Evolutionary conservation across 2,113 vertebrate species (phyloP).

Genomic region (Panthera leo): DNA sequence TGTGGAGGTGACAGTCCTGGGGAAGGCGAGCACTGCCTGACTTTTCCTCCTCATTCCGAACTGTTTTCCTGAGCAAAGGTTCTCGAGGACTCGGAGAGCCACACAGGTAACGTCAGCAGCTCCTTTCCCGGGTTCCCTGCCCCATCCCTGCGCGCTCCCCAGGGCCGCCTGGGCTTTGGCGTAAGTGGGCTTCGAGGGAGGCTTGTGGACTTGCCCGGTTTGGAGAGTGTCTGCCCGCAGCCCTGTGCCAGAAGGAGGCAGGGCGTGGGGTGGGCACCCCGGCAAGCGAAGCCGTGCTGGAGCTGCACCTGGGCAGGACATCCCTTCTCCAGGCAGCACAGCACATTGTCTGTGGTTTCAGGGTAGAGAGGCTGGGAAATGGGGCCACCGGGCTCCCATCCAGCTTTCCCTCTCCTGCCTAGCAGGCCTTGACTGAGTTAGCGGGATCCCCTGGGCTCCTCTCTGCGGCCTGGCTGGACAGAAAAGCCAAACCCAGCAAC

Average conservation of each 20-base stretch:
- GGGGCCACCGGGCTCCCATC: background rate
- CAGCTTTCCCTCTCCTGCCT: background rate
- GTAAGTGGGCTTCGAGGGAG: background rate
- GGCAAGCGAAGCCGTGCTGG: fast-evolving
- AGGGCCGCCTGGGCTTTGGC: fast-evolving
- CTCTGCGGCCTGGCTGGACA: background rate
- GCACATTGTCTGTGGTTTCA: too few species aligned
- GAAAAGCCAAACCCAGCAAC: background rate
- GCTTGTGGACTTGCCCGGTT: background rate
- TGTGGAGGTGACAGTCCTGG: background rate
- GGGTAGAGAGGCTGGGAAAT: background rate
- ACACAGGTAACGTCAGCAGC: fast-evolving
- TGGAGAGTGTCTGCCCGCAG: background rate
- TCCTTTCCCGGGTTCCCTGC: background rate
- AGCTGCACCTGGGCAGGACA: background rate
- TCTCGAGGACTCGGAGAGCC: background rate
- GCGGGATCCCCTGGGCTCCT: background rate
- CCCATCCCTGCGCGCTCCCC: background rate
- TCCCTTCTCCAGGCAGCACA: background rate
- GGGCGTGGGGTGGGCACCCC: too few species aligned
- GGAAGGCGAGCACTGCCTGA: background rate
- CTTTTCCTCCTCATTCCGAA: background rate
- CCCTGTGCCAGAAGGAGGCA: background rate
- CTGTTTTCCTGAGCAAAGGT: background rate
- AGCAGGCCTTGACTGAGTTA: background rate